A percentile compares a stretch with the other conserved stretches of the same genome.
These are phyloP conservation scores for Cacoxenus indagator DNA, from an alignment of 2,888 invertebrate genomes.

Conservation along the genomic window DNA sequence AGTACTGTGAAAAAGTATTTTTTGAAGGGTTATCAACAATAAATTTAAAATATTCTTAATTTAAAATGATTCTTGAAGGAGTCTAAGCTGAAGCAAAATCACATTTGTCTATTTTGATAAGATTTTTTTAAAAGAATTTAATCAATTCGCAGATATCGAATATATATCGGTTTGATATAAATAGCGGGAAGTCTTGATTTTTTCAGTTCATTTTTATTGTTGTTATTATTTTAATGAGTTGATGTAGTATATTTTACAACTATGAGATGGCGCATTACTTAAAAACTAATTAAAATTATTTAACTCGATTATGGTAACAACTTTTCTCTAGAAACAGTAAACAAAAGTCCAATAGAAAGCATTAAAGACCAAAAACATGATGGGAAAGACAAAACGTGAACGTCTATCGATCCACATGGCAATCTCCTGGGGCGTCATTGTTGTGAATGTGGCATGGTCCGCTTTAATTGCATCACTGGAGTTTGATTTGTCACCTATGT, in stretches of 20 bases:
- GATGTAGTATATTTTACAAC: conserved; percentile 22
- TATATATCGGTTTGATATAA: no score
- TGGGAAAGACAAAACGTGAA: conserved; percentile 59
- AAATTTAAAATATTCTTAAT: no score
- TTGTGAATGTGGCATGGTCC: conserved; percentile 61
- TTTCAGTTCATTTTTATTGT: no score
- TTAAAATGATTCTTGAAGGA: no score
- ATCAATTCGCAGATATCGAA: no score
- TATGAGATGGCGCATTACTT: conserved; percentile 55
- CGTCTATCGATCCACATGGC: conserved; percentile 67
- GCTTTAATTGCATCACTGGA: conserved; percentile 38
- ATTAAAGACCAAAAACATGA: conserved; percentile 64
- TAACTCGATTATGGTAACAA: background rate
- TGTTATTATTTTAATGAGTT: background rate
- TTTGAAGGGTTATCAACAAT: no score
- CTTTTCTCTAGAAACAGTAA: conserved; percentile 54
- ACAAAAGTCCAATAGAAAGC: conserved; percentile 66
- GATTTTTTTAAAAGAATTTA: no score
- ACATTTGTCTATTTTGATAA: no score
- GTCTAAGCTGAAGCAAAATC: background rate
- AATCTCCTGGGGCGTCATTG: conserved; percentile 67
- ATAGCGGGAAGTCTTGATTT: no score
- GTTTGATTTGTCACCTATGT: conserved; percentile 54
- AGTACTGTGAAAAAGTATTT: no score
- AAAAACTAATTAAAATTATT: background rate